Conservation (phyloP, 2,113 vertebrate genomes). For the Azemiops feae region DNA sequence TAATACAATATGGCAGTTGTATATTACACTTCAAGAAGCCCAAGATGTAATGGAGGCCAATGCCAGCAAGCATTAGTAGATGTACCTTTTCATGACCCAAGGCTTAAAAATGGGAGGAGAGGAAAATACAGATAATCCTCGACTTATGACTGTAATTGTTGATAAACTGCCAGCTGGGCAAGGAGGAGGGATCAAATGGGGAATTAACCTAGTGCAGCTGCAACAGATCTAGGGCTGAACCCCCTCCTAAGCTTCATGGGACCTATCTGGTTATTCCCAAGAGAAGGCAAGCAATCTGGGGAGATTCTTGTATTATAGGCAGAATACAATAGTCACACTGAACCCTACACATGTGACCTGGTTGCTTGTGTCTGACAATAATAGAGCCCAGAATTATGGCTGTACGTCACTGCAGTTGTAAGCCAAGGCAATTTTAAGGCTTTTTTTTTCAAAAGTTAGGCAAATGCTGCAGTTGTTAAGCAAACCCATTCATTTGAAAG, state of each 20-base stretch:
- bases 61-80: background rate
- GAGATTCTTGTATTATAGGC: background rate
- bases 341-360: background rate
- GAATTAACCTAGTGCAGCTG: background rate
- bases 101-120: background rate
- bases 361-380: background rate
- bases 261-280: background rate
- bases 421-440: too few relatives aligned
- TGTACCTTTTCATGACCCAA: background rate
- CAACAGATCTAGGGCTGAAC: background rate
- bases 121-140: background rate
- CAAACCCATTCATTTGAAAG: too few relatives aligned
- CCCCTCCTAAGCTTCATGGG: background rate
- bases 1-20: background rate
- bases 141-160: background rate
- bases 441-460: too few relatives aligned
- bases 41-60: background rate
- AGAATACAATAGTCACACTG: background rate
- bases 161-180: background rate
- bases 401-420: background rate
- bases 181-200: background rate
- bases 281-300: background rate
- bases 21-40: background rate
- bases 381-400: background rate
- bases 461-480: too few relatives aligned